phyloP scores from a whole-genome alignment of 2,113 vertebrate genomes.

The Lonchura striata region DNA sequence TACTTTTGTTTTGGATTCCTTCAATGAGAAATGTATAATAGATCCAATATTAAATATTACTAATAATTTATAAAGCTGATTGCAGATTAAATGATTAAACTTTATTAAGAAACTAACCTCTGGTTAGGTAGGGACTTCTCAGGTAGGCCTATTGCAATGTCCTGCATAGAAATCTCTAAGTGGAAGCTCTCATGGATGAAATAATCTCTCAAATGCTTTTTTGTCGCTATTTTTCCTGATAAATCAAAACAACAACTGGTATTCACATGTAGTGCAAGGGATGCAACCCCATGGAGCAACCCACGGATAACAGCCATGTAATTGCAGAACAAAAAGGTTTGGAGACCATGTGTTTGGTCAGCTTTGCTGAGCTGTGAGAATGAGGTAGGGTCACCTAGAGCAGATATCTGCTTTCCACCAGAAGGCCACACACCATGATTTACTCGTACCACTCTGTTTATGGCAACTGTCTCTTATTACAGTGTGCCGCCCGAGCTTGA shows the following conservation, averaged over 20 bases:
- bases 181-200: background rate
- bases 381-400: constrained; percentile 73
- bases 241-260: constrained; percentile 54
- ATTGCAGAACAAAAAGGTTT: constrained; percentile 73
- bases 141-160: background rate
- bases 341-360: constrained; percentile 52
- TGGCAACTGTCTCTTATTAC: constrained; percentile 86
- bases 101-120: background rate
- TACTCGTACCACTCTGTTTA: constrained; percentile 76
- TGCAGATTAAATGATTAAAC: background rate
- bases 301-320: constrained; percentile 57
- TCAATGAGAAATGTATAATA: background rate
- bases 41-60: background rate
- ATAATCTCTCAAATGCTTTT: constrained; percentile 1
- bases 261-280: constrained; percentile 17
- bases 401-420: constrained; percentile 78
- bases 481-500: constrained; percentile 73
- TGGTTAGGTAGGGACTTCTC: background rate
- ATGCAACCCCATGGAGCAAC: constrained; percentile 60
- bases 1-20: background rate
- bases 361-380: constrained; percentile 8
- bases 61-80: background rate
- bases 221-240: constrained; percentile 35
- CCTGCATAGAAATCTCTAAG: background rate
- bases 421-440: constrained; percentile 79